Evolutionary conservation across 2,113 vertebrate species (phyloP).

Genomic region (Bufo bufo): DNA sequence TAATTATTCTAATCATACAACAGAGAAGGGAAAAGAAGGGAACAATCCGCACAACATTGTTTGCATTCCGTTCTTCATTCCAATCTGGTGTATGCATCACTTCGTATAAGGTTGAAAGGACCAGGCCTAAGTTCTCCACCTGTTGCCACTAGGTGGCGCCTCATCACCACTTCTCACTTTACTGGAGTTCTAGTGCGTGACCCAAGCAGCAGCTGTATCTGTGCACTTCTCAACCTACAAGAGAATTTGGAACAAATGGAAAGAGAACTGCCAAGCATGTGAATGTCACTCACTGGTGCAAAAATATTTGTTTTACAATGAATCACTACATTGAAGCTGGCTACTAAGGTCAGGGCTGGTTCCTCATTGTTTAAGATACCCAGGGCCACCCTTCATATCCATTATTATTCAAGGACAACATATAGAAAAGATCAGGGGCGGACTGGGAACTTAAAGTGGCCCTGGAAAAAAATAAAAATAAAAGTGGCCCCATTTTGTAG

Average conservation of each 20-base stretch:
- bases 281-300: conserved; percentile 15
- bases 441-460: no score
- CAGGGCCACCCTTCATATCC: not conserved
- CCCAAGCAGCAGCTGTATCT: conserved; percentile 5
- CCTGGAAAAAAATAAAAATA: no score
- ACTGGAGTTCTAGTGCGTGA: not conserved
- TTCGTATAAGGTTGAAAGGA: not conserved
- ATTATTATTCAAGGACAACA: not conserved
- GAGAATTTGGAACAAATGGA: conserved; percentile 24
- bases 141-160: conserved; percentile 43
- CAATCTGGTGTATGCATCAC: not conserved
- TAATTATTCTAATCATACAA: not conserved
- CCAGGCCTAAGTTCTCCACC: not conserved
- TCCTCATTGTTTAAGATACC: not conserved
- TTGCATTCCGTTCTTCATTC: conserved; percentile 8
- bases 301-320: conserved; percentile 15
- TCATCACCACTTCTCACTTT: not conserved
- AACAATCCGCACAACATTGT: not conserved
- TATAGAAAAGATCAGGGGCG: not conserved
- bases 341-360: not conserved
- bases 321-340: not conserved
- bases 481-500: no score
- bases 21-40: not conserved
- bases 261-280: conserved; percentile 9
- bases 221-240: conserved; percentile 14